These are phyloP conservation scores for Pyrgilauda ruficollis DNA, from an alignment of 2,113 vertebrate genomes.

Conservation along the genomic window DNA sequence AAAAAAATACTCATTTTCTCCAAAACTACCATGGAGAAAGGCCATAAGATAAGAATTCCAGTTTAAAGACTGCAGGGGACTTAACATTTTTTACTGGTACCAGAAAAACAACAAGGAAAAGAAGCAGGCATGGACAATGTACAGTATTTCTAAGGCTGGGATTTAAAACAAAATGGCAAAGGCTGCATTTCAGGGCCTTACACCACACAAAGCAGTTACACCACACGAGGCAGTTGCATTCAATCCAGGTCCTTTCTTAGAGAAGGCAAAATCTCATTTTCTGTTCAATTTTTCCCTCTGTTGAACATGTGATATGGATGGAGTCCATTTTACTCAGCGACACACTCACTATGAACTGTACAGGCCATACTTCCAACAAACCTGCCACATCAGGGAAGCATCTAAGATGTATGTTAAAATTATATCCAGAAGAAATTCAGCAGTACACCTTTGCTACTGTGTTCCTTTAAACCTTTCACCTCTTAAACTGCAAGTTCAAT, in stretches of 20 bases:
- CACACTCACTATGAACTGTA: background rate
- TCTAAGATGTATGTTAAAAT: background rate
- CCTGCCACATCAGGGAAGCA: background rate
- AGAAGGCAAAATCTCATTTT: background rate
- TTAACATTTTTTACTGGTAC: background rate
- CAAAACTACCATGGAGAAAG: background rate
- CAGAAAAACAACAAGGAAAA: background rate
- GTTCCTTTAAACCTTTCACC: conserved; percentile 63
- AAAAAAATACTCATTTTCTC: background rate
- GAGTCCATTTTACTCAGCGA: background rate
- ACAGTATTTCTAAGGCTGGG: background rate
- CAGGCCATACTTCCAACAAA: background rate
- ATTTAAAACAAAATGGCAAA: background rate
- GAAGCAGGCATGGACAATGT: accelerated
- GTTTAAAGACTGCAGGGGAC: background rate
- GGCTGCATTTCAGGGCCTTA: background rate
- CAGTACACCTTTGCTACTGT: conserved; percentile 13
- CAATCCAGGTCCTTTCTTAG: background rate
- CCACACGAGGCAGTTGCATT: background rate
- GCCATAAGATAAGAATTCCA: background rate
- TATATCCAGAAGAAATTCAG: conserved; percentile 2
- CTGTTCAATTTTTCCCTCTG: background rate
- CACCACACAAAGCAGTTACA: background rate
- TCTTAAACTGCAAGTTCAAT: conserved; percentile 53
- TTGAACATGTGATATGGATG: background rate